A percentile compares a stretch with the other conserved stretches of the same genome.
phyloP scores from a whole-genome alignment of 2,797 vertebrate species.

The Oophaga sylvatica region DNA sequence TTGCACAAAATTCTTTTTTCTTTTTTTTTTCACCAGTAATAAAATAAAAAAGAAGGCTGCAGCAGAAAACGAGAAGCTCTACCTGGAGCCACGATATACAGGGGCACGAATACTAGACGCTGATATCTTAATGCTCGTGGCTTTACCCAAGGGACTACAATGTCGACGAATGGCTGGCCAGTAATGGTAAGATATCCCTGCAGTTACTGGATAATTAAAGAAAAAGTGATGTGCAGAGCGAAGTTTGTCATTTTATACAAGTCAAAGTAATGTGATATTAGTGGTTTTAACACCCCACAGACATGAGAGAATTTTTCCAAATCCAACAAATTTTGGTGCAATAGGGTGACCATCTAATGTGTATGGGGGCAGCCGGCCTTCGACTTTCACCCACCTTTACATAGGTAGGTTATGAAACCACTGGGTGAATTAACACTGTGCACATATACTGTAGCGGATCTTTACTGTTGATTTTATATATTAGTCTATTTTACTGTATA shows the following conservation, averaged over 20 bases:
- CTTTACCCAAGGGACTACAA: constrained; percentile 60
- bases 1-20: no score
- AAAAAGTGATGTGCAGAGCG: not conserved
- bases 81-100: constrained; percentile 54
- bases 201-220: not conserved
- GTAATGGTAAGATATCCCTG: constrained; percentile 51
- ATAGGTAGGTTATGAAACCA: no score
- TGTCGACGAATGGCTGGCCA: constrained; percentile 62
- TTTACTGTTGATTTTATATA: no score
- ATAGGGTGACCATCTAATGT: no score
- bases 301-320: no score
- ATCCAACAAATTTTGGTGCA: no score
- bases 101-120: constrained; percentile 54
- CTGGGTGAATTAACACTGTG: no score
- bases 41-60: constrained; percentile 49
- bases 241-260: not conserved
- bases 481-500: no score
- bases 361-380: no score
- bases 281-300: not conserved
- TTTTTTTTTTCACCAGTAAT: not conserved
- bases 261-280: not conserved
- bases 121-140: constrained; percentile 59
- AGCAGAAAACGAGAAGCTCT: constrained; percentile 55
- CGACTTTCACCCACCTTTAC: no score
- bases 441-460: not conserved